Evolutionary conservation across 2,888 invertebrate genomes (phyloP), one percentile per base, ranked within the genome.

Genomic region (Orchesellides sinensis): DNA sequence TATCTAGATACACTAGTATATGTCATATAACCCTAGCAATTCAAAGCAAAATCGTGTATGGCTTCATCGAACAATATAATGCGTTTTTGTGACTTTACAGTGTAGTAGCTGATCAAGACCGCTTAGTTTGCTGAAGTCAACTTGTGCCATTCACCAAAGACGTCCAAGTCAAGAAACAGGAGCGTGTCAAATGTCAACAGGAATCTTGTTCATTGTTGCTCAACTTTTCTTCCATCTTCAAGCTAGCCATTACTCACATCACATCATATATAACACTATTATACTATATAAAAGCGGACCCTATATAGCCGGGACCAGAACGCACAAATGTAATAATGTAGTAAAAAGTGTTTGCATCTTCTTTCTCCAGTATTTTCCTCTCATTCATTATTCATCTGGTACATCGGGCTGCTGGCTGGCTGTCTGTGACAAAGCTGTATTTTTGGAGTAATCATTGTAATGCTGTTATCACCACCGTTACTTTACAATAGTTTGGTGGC

Each of bases 361-460:
- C 69, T 75, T 80, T 82, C 68, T 52, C 63, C 49, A 35, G n/a
- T n/a, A n/a, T n/a, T n/a, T 35, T 63, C 72, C 35, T 65, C 47
- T 83, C 65, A 75, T 77, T 83, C 77, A 83, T 83, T 83, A 83
- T 83, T 83, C 83, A 83, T 83, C 77, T 72, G 23, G 25, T 72
- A 75, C 29, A 70, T 40, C 59, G 49, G 72, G 47, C 17, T 73
- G 63, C 35, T 77, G 63, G 59, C 47, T 72, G 81, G 73, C 66
- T 21, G 2, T 8, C 14, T 68, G 68, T 74, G 77, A 83, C 77
- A 83, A 66, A 72, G 56, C 69, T 54, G 17, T 73, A 66, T 59
- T 81, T 72, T 70, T 59, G 12, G 45, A 77, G 77, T 72, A 77
- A 77, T 77, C 77, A 83, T 65, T 19, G 59, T 72, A 66, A 72